phyloP scores from a whole-genome alignment of 2,888 invertebrate genomes.

The Drosophila mercatorum region DNA sequence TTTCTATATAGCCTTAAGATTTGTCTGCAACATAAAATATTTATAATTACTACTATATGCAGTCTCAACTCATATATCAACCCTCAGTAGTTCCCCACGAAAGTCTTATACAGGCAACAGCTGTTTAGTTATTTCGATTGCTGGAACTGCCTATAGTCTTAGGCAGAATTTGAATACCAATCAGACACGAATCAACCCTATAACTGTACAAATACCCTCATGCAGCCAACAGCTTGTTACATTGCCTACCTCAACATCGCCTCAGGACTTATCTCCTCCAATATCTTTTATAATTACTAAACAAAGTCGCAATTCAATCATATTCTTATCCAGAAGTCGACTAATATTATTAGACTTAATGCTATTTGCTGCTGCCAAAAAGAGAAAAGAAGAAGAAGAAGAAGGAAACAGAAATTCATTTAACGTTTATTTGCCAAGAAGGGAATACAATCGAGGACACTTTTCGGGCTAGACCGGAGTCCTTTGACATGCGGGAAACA shows the following conservation, averaged over 20 bases:
- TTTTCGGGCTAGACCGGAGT: not conserved
- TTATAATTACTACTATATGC: too few species aligned
- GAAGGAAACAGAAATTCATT: conserved; percentile 26
- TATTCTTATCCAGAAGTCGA: conserved; percentile 10
- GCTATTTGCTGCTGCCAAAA: conserved; percentile 23
- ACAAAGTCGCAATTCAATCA: conserved; percentile 5
- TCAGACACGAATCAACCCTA: too few species aligned
- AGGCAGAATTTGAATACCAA: too few species aligned
- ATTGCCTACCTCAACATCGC: not conserved
- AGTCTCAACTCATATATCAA: too few species aligned
- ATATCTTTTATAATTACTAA: not conserved
- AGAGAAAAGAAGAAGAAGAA: not conserved
- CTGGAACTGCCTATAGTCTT: not conserved
- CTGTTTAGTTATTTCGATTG: not conserved
- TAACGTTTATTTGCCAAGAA: conserved; percentile 14
- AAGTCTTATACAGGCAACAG: not conserved
- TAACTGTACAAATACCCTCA: not conserved
- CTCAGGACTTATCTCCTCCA: not conserved
- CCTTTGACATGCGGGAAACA: conserved; percentile 4
- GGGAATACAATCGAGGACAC: not conserved
- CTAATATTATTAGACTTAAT: conserved; percentile 24
- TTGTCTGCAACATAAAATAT: too few species aligned
- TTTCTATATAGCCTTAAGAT: too few species aligned
- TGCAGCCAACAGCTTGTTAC: not conserved
- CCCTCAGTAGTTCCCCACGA: too few species aligned